Percentiles rank a stretch among this genome's conserved stretches.
These are phyloP conservation scores for Phrynosoma platyrhinos DNA, from an alignment of 2,113 vertebrate genomes.

Conservation along the genomic window DNA sequence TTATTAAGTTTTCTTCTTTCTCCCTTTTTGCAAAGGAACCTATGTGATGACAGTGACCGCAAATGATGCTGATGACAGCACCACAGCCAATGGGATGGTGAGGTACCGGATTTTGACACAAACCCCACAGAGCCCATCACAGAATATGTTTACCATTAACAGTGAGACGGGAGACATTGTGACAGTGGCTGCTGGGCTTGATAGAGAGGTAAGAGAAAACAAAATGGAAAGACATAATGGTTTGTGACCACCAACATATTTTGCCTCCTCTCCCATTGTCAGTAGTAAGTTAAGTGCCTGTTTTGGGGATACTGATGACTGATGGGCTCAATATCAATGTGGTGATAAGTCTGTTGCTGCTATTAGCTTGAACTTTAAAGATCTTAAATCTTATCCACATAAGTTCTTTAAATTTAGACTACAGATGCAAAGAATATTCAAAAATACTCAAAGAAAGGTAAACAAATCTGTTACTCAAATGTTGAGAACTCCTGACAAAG, in stretches of 20 bases:
- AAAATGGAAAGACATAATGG: background rate
- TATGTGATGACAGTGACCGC: constrained; percentile 95
- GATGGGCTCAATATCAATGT: too few species aligned
- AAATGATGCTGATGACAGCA: constrained; percentile 91
- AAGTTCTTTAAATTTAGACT: too few species aligned
- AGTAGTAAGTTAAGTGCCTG: too few species aligned
- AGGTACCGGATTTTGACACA: constrained; percentile 93
- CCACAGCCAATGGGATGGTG: constrained; percentile 95
- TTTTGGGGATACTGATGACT: background rate
- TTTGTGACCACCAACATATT: background rate
- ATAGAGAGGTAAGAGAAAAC: constrained; percentile 87
- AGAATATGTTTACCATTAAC: constrained; percentile 98
- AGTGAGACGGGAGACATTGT: constrained; percentile 94
- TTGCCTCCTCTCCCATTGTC: background rate
- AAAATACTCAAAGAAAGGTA: too few species aligned
- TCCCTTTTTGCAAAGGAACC: constrained; percentile 79
- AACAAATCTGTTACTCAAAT: too few species aligned
- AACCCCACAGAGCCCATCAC: constrained; percentile 92
- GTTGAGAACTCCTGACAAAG: too few species aligned
- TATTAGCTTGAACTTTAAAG: too few species aligned
- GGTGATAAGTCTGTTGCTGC: too few species aligned
- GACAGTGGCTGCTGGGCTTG: constrained; percentile 93
- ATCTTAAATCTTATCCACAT: too few species aligned
- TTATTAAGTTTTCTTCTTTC: background rate
- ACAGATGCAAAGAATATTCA: too few species aligned